These are phyloP conservation scores for Apantesis nais DNA, from an alignment of 2,888 invertebrate genomes.

Conservation along the genomic window DNA sequence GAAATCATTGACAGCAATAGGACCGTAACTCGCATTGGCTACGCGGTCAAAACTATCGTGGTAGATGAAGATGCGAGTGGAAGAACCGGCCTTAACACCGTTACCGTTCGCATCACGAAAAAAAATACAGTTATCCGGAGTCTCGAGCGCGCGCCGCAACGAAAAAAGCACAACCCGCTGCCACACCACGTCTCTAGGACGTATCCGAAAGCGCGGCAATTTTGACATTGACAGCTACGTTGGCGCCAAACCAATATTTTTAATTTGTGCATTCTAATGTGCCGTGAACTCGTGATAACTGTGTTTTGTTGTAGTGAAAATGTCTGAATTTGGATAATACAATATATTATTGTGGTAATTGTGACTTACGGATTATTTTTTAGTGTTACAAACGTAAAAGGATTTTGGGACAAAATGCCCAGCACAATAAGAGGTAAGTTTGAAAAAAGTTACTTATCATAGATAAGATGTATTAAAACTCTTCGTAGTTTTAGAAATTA, in stretches of 20 bases:
- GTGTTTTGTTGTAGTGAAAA: constrained; percentile 53
- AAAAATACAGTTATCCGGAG: constrained; percentile 80
- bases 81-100: constrained; percentile 76
- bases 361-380: constrained; percentile 59
- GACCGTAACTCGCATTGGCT: constrained; percentile 52
- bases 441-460: constrained; percentile 21
- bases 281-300: constrained; percentile 47
- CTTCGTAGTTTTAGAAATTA: constrained; percentile 15
- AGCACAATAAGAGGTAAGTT: constrained; percentile 83
- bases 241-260: constrained; percentile 55
- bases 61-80: constrained; percentile 64
- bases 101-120: constrained; percentile 80
- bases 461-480: constrained; percentile 6
- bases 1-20: constrained; percentile 48
- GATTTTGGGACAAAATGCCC: constrained; percentile 79
- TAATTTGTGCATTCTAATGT: constrained; percentile 37
- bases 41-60: constrained; percentile 62
- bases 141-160: constrained; percentile 66
- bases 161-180: constrained; percentile 79
- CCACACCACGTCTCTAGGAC: constrained; percentile 76
- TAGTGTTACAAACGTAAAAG: constrained; percentile 49
- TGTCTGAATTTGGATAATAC: constrained; percentile 70
- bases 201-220: constrained; percentile 69
- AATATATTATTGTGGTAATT: constrained; percentile 47
- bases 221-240: constrained; percentile 70